Percentiles rank a stretch among this genome's conserved stretches.
phyloP scores from a whole-genome alignment of 2,888 invertebrate genomes.

The Pterostichus madidus region DNA sequence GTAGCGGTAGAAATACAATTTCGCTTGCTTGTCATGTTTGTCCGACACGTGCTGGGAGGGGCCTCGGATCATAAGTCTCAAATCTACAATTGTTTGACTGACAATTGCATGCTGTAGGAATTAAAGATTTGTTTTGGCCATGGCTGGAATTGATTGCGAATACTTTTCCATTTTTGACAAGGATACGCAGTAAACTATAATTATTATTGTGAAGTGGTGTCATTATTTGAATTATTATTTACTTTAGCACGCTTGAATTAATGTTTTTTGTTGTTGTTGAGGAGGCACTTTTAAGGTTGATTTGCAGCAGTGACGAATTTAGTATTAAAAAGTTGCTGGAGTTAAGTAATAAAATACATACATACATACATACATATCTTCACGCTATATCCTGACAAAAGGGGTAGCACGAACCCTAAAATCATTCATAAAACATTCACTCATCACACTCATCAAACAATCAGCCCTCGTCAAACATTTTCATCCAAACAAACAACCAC shows the following conservation, averaged over 20 bases:
- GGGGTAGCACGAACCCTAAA: too few species aligned
- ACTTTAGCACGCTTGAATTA: neutral
- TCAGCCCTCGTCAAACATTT: too few species aligned
- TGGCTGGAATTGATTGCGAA: neutral
- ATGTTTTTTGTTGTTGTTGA: neutral
- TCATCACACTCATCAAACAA: too few species aligned
- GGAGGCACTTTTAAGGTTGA: neutral
- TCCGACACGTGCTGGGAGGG: conserved; percentile 49
- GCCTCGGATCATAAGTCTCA: conserved; percentile 21
- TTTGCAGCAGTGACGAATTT: too few species aligned
- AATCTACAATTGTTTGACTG: conserved; percentile 43
- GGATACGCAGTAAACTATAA: conserved; percentile 9
- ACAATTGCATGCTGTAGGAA: conserved; percentile 42
- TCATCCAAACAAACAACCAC: too few species aligned
- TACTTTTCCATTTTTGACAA: conserved; percentile 31
- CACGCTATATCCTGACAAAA: too few species aligned
- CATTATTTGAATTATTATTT: conserved; percentile 14
- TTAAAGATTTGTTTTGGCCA: conserved; percentile 41
- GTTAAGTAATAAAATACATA: too few species aligned
- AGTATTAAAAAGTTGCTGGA: too few species aligned
- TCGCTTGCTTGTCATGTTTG: conserved; percentile 50
- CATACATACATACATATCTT: too few species aligned
- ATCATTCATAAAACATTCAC: too few species aligned
- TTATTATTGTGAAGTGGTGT: neutral
- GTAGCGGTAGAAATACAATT: conserved; percentile 46